phyloP scores from a whole-genome alignment of 2,113 vertebrate species.

The Prionailurus viverrinus region DNA sequence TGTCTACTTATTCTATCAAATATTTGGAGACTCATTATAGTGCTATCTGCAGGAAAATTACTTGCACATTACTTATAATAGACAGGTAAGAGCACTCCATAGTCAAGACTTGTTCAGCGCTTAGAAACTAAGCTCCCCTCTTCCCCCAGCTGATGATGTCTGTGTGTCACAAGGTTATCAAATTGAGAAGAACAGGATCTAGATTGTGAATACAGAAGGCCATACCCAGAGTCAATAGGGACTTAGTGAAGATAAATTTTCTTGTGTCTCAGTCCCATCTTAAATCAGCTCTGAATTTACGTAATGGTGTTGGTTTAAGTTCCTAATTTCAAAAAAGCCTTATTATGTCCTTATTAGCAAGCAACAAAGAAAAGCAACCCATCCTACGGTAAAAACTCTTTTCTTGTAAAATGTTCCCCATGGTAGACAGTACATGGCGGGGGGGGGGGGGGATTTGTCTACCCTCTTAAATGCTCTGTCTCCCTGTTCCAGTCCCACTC shows the following conservation, averaged over 20 bases:
- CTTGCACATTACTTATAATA: background rate
- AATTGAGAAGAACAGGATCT: background rate
- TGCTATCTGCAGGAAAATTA: constrained; percentile 17
- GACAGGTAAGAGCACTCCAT: background rate
- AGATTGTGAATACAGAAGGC: background rate
- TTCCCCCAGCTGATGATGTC: background rate
- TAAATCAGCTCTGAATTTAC: background rate
- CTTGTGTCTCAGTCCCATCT: background rate
- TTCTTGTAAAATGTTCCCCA: background rate
- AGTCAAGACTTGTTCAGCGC: background rate
- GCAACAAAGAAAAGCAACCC: background rate
- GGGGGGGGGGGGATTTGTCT: background rate
- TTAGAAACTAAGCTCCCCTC: constrained; percentile 1
- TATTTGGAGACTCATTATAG: background rate
- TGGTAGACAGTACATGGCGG: background rate
- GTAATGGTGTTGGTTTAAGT: background rate
- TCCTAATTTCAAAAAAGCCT: constrained; percentile 39
- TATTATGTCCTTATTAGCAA: constrained; percentile 19
- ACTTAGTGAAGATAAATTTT: background rate
- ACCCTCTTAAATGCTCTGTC: background rate
- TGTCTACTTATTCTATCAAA: background rate
- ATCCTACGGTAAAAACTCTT: background rate
- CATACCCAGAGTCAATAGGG: background rate
- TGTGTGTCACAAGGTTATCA: background rate
- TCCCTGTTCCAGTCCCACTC: background rate